These are phyloP conservation scores for Tringa solitaria DNA, from an alignment of 2,113 vertebrate species.

Conservation along the genomic window DNA sequence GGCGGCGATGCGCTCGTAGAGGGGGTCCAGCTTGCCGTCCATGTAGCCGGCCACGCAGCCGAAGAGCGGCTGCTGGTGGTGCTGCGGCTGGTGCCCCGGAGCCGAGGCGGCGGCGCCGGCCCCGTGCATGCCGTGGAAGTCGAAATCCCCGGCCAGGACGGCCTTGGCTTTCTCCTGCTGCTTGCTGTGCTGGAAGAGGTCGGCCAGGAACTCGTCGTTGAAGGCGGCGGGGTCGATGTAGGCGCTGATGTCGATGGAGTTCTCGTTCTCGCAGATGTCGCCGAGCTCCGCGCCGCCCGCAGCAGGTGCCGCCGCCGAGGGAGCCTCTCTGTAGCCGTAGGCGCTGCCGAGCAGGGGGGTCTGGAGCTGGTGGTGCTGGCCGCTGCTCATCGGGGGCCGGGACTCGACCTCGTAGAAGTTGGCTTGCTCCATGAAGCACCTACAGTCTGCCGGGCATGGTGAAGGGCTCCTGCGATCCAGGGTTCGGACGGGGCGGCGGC, in stretches of 20 bases:
- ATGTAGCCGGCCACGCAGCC: conserved; percentile 84
- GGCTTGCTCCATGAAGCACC: conserved; percentile 91
- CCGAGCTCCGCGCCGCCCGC: conserved; percentile 78
- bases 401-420: conserved; percentile 96
- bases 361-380: conserved; percentile 69
- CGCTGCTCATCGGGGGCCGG: conserved; percentile 87
- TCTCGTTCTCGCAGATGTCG: conserved; percentile 96
- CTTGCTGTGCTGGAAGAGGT: conserved; percentile 93
- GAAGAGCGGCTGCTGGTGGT: conserved; percentile 70
- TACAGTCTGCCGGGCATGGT: conserved; percentile 88
- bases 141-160: conserved; percentile 85
- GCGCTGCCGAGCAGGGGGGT: conserved; percentile 78
- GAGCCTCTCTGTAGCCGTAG: conserved; percentile 76
- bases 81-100: conserved; percentile 61
- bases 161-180: conserved; percentile 86
- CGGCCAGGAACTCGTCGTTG: conserved; percentile 98
- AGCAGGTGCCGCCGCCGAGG: conserved; percentile 77
- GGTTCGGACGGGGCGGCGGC: conserved; percentile 52
- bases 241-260: conserved; percentile 97
- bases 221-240: conserved; percentile 97
- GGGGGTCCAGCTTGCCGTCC: conserved; percentile 86
- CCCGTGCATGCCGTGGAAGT: conserved; percentile 76
- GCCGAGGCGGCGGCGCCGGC: conserved; percentile 38
- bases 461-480: conserved; percentile 89
- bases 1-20: conserved; percentile 83